Evolutionary conservation across 2,797 vertebrate species (phyloP).

Genomic region (Coluber constrictor): DNA sequence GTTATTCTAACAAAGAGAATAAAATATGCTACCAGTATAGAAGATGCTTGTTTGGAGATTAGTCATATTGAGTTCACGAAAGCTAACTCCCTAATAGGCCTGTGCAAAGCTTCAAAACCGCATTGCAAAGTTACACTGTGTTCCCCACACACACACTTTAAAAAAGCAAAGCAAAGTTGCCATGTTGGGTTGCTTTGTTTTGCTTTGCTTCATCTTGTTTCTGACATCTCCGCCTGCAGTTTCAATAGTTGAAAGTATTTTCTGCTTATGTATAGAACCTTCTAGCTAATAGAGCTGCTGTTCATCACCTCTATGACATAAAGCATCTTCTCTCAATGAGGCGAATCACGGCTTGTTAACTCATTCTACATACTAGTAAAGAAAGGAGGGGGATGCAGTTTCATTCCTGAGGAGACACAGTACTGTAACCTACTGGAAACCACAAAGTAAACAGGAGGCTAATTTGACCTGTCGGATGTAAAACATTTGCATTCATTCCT

Average conservation of each 20-base stretch:
- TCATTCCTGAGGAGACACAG: not conserved
- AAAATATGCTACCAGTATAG: not conserved
- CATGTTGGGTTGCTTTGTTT: not conserved
- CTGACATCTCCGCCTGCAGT: not conserved
- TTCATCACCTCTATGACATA: not conserved
- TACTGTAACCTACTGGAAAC: not conserved
- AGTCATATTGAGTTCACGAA: not conserved
- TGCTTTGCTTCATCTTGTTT: not conserved
- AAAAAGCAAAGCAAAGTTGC: not conserved
- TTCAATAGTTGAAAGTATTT: not conserved
- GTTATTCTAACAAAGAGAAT: not conserved
- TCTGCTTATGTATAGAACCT: not conserved
- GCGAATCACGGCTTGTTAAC: not conserved
- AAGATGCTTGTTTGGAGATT: not conserved
- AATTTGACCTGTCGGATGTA: not conserved
- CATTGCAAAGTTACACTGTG: not conserved
- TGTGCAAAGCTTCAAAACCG: not conserved
- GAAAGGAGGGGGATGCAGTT: not conserved
- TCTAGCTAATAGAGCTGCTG: not conserved
- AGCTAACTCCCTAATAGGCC: not conserved
- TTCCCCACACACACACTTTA: not conserved
- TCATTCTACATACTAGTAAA: not conserved
- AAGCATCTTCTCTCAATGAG: not conserved
- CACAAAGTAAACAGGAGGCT: not conserved
- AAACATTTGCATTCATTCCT: not conserved